Percentiles rank a stretch among this genome's conserved stretches.
These are phyloP conservation scores for Alaudala cheleensis DNA, from an alignment of 2,113 vertebrate species.

Conservation along the genomic window DNA sequence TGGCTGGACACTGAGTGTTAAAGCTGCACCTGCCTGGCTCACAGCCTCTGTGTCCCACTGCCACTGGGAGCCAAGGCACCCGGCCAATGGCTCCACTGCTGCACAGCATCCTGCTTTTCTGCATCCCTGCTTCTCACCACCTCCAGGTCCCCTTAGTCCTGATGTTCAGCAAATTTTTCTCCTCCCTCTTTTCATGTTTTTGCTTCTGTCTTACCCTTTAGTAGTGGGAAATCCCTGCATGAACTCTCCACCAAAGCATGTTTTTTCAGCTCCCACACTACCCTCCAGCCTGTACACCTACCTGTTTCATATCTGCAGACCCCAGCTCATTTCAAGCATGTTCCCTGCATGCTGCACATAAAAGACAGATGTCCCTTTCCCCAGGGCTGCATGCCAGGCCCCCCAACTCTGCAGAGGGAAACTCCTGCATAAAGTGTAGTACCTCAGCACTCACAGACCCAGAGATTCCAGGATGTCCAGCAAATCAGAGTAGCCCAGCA, in stretches of 20 bases:
- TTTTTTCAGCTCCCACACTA: not conserved
- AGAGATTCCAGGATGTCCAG: rapidly evolving
- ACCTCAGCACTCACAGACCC: not conserved
- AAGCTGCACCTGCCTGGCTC: not conserved
- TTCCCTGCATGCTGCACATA: rapidly evolving
- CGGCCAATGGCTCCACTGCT: rapidly evolving
- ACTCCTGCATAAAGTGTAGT: not conserved
- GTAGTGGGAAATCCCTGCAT: not conserved
- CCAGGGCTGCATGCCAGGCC: rapidly evolving
- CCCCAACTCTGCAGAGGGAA: not conserved
- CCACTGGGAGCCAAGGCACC: not conserved
- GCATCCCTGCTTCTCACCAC: not conserved
- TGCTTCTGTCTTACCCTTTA: not conserved
- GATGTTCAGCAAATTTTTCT: not conserved
- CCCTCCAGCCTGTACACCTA: not conserved
- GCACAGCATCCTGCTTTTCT: not conserved
- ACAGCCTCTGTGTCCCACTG: not conserved
- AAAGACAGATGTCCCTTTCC: not conserved
- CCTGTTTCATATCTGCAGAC: not conserved
- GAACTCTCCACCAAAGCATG: not conserved
- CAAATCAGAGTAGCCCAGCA: not conserved
- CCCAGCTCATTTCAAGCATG: not conserved
- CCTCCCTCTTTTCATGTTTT: not conserved
- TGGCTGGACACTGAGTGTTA: not conserved
- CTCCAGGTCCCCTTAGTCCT: not conserved